Evolutionary conservation across 23 tunicate genomes (phyloP).

Genomic region (Aplidium turbinatum): DNA sequence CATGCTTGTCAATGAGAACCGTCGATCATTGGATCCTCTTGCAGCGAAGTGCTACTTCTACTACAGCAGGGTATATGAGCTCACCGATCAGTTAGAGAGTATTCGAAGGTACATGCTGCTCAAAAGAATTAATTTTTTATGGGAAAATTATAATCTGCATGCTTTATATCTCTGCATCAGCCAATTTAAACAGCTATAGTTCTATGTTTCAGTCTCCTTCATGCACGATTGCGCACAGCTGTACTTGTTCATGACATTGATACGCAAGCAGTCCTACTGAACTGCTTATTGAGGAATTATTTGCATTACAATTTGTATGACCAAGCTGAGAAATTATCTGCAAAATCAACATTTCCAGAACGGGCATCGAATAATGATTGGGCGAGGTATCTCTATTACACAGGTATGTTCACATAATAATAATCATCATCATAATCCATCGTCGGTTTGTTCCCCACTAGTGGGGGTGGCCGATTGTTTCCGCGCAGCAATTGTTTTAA

Average conservation of each 20-base stretch:
- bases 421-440: no score
- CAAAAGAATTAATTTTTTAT: background rate
- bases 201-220: conserved; percentile 48
- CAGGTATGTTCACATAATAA: conserved; percentile 42
- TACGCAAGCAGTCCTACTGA: conserved; percentile 78
- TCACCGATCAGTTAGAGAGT: conserved; percentile 55
- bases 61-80: conserved; percentile 93
- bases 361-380: conserved; percentile 91
- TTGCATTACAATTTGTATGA: conserved; percentile 89
- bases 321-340: conserved; percentile 91
- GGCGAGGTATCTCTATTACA: conserved; percentile 93
- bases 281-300: conserved; percentile 83
- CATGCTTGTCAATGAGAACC: conserved; percentile 79
- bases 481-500: no score
- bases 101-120: conserved; percentile 62
- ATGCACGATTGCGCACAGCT: conserved; percentile 88
- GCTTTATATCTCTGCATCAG: background rate
- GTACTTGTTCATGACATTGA: conserved; percentile 83
- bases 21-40: conserved; percentile 86
- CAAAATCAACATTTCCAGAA: conserved; percentile 93
- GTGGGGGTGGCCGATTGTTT: no score
- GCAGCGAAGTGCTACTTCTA: conserved; percentile 93
- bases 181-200: background rate
- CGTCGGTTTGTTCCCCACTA: background rate
- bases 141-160: background rate